Base-by-base conservation (phyloP, 2,113 vertebrate species). In the Sinocyclocheilus anophthalmus region DNA sequence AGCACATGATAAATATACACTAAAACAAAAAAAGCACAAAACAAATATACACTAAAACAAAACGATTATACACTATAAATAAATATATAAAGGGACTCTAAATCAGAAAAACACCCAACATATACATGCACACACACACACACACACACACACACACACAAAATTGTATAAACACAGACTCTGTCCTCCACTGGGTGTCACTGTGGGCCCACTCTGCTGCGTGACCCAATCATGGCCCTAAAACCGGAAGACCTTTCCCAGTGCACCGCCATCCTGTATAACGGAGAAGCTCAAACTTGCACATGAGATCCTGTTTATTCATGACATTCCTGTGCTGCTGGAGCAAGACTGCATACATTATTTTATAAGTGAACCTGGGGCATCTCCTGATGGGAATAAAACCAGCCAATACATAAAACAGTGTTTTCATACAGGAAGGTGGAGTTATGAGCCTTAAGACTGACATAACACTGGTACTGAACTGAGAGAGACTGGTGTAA, bases 121-220 rank as follows among this genome's bases (percentile, higher is more conserved):
- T 1, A 57, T 20, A 81, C 18, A n/a, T 22, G 2, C 6, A 8
- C 55, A 50, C 1, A 2, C 12, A 50, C 48, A 16, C 50, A 55
- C 50, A 79, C 59, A 22, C 18, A 59, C 20, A 61, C 20, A 61
- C 24, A 3, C 2, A 61, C 22, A 59, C 20, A 22, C 18, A 59
- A 20, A 80, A 33, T 30, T 18, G 26, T 39, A 57, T 11, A 45
- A n/a, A 24, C 9, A 13, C 53, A 79, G 24, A 33, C 65, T 14
- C 22, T 2, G 45, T 9, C 3, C n/a, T 75, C 91, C 95, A 94
- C 92, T 93, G 93, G 95, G 89, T 94, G 95, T 94, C 95, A 93
- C 94, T 96, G 93, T 94, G 93, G 90, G 22, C 86, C 76, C 88
- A 90, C 83, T 83, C 72, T 84, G 86, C 61, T 72, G 33, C 37